Base-by-base conservation (phyloP, 2,113 vertebrate species). In the Myotis lucifugus region DNA sequence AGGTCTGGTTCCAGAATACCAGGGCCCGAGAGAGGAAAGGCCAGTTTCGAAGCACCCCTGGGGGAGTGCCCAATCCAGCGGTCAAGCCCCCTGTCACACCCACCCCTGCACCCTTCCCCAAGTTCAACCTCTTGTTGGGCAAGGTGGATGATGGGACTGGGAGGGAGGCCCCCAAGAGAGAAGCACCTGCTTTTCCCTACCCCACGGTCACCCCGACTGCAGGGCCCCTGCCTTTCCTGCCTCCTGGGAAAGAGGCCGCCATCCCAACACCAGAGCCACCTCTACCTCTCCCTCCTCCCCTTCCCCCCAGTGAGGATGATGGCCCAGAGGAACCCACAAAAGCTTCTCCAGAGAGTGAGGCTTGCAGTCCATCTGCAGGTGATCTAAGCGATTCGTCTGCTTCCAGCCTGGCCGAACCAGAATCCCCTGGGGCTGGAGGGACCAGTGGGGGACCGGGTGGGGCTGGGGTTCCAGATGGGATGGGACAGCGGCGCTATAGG, bases 1-100 rank as follows among this genome's bases (percentile, higher is more conserved):
- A 99, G 97, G 99, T 99, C 94, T 99, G 99, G 99, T 99, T 99
- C 97, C 99, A 99, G 98, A 99, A 99, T 90, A 99, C 99, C 98
- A 98, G 99, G 84, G 99, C 99, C 15, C 98, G 99, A 27, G 99
- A 99, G 79, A 98, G 99, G 29, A 99, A 99, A 96, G 99, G 99
- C 13, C 99, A 99, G 88, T 99, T 99, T 69, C 98, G 99, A 52
- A 99, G 99, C 98, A 90, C 98, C 97, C 74, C 97, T 13, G 93
- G 91, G 2, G 91, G 78, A 0, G 97, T 98, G 94, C 73, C 98
- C 97, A 98, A 95, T 98, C 98, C 82, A 93, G 98, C 95, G 97
- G 98, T 56, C 72, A 98, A 98, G 83, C 79, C 95, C n/a, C 98
- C 98, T 82, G 94, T 77, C 89, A 97, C 82, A 73, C 91, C 97